Conservation (phyloP, 2,888 invertebrate genomes). For the Quadroppia sp. region DNA sequence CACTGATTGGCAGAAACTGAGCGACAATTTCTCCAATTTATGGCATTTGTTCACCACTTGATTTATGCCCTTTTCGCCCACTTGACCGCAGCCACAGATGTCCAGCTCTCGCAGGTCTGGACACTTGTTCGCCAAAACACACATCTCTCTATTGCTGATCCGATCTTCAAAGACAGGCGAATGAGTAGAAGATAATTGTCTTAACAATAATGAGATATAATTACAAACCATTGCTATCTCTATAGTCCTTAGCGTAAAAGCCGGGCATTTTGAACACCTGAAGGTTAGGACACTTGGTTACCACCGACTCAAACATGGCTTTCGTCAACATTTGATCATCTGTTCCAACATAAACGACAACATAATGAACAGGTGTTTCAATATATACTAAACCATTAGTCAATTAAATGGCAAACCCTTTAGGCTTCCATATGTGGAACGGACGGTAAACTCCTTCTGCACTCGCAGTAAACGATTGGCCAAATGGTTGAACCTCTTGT, state of each 20-base stretch:
- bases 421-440: not conserved
- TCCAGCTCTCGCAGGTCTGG: slow-evolving; percentile 14
- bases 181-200: not conserved
- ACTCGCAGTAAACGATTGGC: not conserved
- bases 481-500: not conserved
- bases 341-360: not conserved
- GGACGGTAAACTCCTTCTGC: slow-evolving; percentile 7
- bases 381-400: not conserved
- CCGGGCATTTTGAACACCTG: slow-evolving; percentile 31
- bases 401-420: not conserved
- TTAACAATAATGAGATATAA: not conserved
- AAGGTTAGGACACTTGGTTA: slow-evolving; percentile 16
- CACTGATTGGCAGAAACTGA: slow-evolving; percentile 24
- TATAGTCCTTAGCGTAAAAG: not conserved
- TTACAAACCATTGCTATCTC: not conserved
- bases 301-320: not conserved
- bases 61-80: not conserved
- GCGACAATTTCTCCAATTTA: not conserved
- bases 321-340: not conserved
- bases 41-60: not conserved
- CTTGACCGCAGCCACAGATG: slow-evolving; percentile 31
- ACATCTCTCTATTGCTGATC: not conserved
- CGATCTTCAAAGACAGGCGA: not conserved
- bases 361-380: not conserved
- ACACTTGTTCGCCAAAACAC: not conserved